Evolutionary conservation across 2,888 invertebrate genomes (phyloP), one percentile per base, ranked within the genome.

Genomic region (Temnothorax unifasciatus): DNA sequence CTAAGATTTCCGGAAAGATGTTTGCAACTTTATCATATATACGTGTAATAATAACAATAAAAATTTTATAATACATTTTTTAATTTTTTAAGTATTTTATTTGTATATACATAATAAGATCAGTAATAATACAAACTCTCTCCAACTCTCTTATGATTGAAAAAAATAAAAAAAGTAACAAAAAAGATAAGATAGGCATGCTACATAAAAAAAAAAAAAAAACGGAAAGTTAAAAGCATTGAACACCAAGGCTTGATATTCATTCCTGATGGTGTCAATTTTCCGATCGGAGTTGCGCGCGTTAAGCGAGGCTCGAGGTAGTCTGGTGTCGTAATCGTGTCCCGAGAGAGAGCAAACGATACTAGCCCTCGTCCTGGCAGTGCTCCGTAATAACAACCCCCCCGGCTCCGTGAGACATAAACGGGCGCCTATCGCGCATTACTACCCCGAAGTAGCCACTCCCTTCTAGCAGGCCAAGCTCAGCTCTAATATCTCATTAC

Each of bases 401-500:
- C 88, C 88, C 41, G 83, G 83, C 82, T 84, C 68, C 82, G 88
- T 89, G 85, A 87, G 85, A 86, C 85, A 85, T 87, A 88, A 88
- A 90, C 88, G 92, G 90, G 90, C 90, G 91, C 89, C 93, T 92
- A 92, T 92, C 90, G 91, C 92, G 90, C 91, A 90, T 93, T 93
- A 92, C 91, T 92, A 91, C 91, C 91, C 92, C 91, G 88, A 91
- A 93, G 92, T 92, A 91, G 94, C 93, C 95, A 94, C 94, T 94
- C 94, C 94, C 93, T 93, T 92, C 91, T 91, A 92, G 92, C 92
- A 82, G 86, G 71, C 84, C 86, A 85, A 79, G 77, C 91, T 87
- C 89, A 92, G 91, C 92, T 94, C 94, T 94, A 94, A 95, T 95
- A 95, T 95, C 95, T 95, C 95, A 95, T 95, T 95, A 95, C 94